Conservation (phyloP, 1,140 invertebrate species). For the Cecropterus lyciades region DNA sequence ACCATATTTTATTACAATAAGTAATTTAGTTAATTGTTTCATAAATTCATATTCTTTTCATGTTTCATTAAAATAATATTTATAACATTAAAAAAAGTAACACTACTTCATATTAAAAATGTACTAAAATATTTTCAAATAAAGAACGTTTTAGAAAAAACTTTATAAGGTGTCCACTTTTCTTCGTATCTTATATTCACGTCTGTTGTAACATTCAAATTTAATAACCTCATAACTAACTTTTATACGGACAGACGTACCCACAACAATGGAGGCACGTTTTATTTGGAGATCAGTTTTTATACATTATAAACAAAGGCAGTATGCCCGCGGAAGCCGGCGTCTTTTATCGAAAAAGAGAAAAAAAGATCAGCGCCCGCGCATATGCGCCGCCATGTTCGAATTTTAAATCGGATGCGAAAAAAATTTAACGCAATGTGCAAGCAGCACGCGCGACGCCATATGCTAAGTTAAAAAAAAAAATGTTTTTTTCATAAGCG, state of each 20-base stretch:
- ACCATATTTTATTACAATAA: too few relatives aligned
- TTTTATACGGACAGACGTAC: conserved; percentile 18
- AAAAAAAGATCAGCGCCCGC: conserved; percentile 59
- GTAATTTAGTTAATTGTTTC: too few relatives aligned
- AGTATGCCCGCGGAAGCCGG: conserved; percentile 38
- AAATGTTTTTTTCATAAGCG: conserved; percentile 57
- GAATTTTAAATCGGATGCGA: conserved; percentile 80
- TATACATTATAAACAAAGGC: conserved; percentile 35
- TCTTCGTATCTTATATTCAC: not conserved
- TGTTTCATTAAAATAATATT: too few relatives aligned
- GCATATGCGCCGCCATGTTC: conserved; percentile 71
- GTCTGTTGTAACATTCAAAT: conserved; percentile 5
- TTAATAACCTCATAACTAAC: conserved; percentile 27
- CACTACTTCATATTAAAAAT: too few relatives aligned
- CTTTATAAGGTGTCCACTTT: not conserved
- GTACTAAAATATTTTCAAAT: too few relatives aligned
- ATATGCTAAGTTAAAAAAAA: conserved; percentile 68
- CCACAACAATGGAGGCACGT: conserved; percentile 28
- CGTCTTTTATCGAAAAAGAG: conserved; percentile 43
- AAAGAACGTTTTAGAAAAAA: not conserved
- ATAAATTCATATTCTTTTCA: too few relatives aligned
- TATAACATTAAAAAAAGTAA: too few relatives aligned
- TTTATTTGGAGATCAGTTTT: conserved; percentile 36
- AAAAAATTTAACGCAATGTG: conserved; percentile 80
- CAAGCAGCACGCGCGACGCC: conserved; percentile 68